Conservation (phyloP, 2,113 vertebrate genomes). For the Narcine bancroftii region DNA sequence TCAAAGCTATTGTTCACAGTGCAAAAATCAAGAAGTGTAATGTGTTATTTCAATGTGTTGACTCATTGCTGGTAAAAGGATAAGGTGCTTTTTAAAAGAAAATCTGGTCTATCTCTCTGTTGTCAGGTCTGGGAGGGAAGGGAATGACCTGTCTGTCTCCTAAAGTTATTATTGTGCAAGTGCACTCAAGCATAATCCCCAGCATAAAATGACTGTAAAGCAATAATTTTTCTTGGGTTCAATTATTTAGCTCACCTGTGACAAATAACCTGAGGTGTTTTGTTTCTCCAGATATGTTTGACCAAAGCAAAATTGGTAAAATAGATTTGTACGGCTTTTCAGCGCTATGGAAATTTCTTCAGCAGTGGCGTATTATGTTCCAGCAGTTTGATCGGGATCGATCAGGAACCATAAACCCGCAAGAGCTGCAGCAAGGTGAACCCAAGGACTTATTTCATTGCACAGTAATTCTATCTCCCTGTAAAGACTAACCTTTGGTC, state of each 20-base stretch:
- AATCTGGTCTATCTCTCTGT: neutral
- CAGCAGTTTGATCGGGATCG: slow-evolving; percentile 83
- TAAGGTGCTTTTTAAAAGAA: neutral
- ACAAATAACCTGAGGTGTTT: neutral
- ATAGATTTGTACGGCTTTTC: slow-evolving; percentile 85
- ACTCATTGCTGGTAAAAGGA: neutral
- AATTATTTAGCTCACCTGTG: neutral
- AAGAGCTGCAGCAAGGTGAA: slow-evolving; percentile 86
- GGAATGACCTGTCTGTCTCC: neutral
- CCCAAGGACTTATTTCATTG: neutral
- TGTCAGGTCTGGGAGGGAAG: neutral
- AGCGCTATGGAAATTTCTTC: slow-evolving; percentile 76
- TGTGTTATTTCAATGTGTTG: neutral
- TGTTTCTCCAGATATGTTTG: slow-evolving; percentile 81
- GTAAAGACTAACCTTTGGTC: neutral
- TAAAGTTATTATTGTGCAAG: neutral
- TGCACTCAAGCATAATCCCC: neutral
- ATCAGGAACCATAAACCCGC: slow-evolving; percentile 73
- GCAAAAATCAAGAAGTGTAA: neutral
- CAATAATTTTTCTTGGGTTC: neutral
- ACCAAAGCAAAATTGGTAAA: slow-evolving; percentile 71
- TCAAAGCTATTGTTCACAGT: too few species aligned
- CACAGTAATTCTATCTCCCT: neutral
- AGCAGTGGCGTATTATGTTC: slow-evolving; percentile 81
- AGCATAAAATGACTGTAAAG: neutral